Evolutionary conservation across 2,113 vertebrate species (phyloP).

Genomic region (Cepphus grylle): DNA sequence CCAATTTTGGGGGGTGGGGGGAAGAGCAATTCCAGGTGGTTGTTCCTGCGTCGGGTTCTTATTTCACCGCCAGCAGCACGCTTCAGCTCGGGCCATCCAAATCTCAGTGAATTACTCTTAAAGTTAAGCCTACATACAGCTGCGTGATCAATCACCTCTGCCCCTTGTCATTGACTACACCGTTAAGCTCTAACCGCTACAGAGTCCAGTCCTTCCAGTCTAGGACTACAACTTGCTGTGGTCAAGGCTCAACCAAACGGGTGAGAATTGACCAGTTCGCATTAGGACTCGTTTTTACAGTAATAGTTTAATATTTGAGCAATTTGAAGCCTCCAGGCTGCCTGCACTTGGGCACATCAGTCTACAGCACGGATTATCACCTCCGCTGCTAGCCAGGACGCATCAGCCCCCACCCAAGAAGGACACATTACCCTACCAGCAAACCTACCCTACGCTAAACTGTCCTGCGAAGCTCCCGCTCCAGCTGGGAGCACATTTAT

Average conservation of each 20-base stretch:
- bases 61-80: background rate
- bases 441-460: background rate
- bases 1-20: no score
- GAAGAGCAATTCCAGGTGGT: accelerated
- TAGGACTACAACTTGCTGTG: accelerated
- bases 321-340: background rate
- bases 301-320: accelerated
- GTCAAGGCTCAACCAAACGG: background rate
- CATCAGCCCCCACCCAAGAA: accelerated
- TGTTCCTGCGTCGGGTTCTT: background rate
- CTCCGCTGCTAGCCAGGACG: background rate
- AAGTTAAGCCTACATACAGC: background rate
- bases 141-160: accelerated
- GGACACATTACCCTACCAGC: background rate
- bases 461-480: accelerated
- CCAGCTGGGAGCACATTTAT: background rate
- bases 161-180: accelerated
- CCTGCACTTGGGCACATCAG: background rate
- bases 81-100: background rate
- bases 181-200: background rate
- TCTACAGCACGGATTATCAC: background rate
- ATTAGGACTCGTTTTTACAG: accelerated
- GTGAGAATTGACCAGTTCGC: accelerated
- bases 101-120: no score
- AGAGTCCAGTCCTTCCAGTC: background rate